Base-by-base conservation (phyloP, 1,140 invertebrate genomes). In the Archegozetes longisetosus region DNA sequence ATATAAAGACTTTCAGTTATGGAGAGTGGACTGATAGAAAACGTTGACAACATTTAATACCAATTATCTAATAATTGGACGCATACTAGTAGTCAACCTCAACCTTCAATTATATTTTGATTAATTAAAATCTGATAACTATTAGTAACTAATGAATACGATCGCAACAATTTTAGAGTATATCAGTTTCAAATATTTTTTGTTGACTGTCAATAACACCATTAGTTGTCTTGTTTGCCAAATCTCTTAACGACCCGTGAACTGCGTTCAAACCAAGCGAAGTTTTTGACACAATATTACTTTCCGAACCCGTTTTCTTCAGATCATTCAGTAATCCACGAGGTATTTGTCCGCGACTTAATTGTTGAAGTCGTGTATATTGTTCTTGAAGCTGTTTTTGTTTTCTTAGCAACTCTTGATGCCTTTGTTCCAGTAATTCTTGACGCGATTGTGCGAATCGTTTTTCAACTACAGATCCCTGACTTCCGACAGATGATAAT, bases 291-390 rank as follows among this genome's bases (percentile, higher is more conserved):
- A 88, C 72, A 2, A 91, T 73, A 70, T 90, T 90, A 24, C 85
- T 85, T 69, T 90, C 87, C 65, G 84, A 87, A n/a, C 86, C 86
- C 0, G 85, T 88, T 68, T 88, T 88, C 70, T 90, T 89, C 3
- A 89, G 71, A 51, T 70, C 70, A 29, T 62, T 57, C 78, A 77
- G 63, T 17, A 64, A 23, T n/a, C 57, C 57, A 23, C 62, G 60
- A 78, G 77, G 80, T 69, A 82, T 79, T 13, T 82, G 80, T 48
- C 82, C 82, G 49, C 86, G 78, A 66, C 88, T 86, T 24, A 90
- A 77, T 71, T 85, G 84, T 66, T 91, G 88, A 32, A 91, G 70
- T 13, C 87, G 76, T 0, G 84, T 83, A 70, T 89, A 92, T 66
- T 92, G 88, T 64, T 90, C 87, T 66, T 92, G 87, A 1, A 92